Evolutionary conservation across 2,113 vertebrate species (phyloP), one percentile per base, ranked within the genome.

Genomic region (Grantiella picta): DNA sequence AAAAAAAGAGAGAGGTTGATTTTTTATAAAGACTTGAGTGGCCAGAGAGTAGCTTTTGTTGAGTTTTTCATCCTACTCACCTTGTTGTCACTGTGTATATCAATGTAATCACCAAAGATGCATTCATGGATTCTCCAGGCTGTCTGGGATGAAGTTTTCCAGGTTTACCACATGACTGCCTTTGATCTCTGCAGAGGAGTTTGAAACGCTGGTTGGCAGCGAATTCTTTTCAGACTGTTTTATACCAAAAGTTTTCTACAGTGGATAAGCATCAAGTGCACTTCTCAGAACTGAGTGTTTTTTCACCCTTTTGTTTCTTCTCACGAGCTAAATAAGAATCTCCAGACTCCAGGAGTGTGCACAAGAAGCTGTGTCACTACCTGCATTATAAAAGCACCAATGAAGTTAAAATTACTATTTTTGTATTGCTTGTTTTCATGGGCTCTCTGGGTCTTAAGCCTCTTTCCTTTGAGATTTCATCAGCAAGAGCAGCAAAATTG

Each of bases 351-450:
- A 15, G 65, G 53, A 95, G 71, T 86, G 69, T 61, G 59, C 86
- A 77, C 47, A 93, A 88, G 59, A 89, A 90, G 33, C 47, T 95
- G 24, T 91, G 95, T 96, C 65, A 68, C 72, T 66, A 50, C 64
- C n/a, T 95, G 69, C 61, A 17, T 96, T 95, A 73, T 80, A 91
- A 95, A 96, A 90, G 78, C 92, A 89, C 76, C 13, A 68, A 86
- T 92, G 68, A 92, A 92, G 79, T 92, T 94, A 78, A 90, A 91
- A 93, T 80, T 2, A 52, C 31, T 93, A 65, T 81, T 90, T 94
- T 93, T 94, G 16, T 95, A 90, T 73, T 86, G 38, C 38, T 91
- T 94, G 44, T 91, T 53, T 80, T 81, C 45, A 42, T 68, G n/a
- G 52, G 38, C 50, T 89, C n/a, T 68, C 53, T 57, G n/a, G 7